These are phyloP conservation scores for Eumaeus atala DNA, from an alignment of 1,140 invertebrate genomes.

Conservation along the genomic window DNA sequence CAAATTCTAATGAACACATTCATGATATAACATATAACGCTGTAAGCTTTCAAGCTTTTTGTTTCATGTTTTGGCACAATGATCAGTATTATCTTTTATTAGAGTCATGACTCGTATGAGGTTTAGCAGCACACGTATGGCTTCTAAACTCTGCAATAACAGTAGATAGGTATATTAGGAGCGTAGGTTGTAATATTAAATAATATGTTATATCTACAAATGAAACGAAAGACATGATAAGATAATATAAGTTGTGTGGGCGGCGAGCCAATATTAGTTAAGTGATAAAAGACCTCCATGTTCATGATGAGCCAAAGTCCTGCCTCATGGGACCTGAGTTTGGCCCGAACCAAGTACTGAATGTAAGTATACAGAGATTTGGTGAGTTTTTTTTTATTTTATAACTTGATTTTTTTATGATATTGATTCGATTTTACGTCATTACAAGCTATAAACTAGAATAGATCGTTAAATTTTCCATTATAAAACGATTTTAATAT, in stretches of 20 bases:
- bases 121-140: background rate
- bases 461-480: too few relatives aligned
- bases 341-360: background rate
- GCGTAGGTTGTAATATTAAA: background rate
- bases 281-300: background rate
- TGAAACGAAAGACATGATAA: background rate
- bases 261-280: conserved; percentile 1
- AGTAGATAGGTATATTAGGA: background rate
- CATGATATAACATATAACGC: conserved; percentile 3
- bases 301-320: background rate
- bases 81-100: background rate
- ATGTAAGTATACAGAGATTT: conserved; percentile 1
- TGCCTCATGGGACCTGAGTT: background rate
- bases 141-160: background rate
- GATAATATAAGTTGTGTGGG: background rate
- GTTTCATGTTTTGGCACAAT: background rate
- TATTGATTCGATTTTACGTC: too few relatives aligned
- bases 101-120: background rate
- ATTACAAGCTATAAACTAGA: too few relatives aligned
- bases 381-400: conserved; percentile 1
- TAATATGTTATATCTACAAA: background rate
- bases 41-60: background rate
- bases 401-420: too few relatives aligned
- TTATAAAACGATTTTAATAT: too few relatives aligned
- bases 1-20: conserved; percentile 36